Evolutionary conservation across 2,888 invertebrate species (phyloP).

Genomic region (Gymnoscelis rufifasciata): DNA sequence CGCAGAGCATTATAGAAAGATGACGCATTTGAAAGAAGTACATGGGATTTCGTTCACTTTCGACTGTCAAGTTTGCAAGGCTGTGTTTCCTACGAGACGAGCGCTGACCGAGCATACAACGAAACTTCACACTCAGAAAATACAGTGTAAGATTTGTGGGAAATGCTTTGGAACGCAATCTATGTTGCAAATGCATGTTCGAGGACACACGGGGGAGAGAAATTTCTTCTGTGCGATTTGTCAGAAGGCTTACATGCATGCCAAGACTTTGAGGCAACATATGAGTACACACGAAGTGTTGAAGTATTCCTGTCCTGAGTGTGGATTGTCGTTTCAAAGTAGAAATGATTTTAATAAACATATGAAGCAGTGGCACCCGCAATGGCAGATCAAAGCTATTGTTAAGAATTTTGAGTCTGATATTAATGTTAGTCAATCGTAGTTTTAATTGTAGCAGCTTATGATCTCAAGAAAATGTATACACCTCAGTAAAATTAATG

Average conservation of each 20-base stretch:
- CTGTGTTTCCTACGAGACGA: conserved; percentile 54
- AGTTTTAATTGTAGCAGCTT: too few relatives aligned
- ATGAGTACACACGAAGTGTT: conserved; percentile 61
- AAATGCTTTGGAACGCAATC: conserved; percentile 67
- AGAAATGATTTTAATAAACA: conserved; percentile 63
- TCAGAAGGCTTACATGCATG: conserved; percentile 68
- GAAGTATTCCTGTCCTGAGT: conserved; percentile 59
- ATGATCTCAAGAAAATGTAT: too few relatives aligned
- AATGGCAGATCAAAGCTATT: conserved; percentile 57
- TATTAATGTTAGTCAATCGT: conserved; percentile 26
- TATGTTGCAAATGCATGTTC: conserved; percentile 59
- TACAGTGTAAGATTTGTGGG: conserved; percentile 62
- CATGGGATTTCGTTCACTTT: conserved; percentile 66
- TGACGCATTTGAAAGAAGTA: conserved; percentile 64
- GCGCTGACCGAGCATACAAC: conserved; percentile 68
- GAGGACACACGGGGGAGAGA: conserved; percentile 64
- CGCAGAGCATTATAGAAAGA: conserved; percentile 65
- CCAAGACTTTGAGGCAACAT: conserved; percentile 62
- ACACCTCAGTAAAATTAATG: too few relatives aligned
- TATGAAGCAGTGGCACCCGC: conserved; percentile 67
- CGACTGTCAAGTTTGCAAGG: conserved; percentile 59
- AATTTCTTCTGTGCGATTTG: conserved; percentile 63
- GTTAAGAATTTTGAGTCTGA: conserved; percentile 51
- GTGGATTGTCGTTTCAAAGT: conserved; percentile 59
- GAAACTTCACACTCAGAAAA: conserved; percentile 61